A percentile compares a stretch with the other conserved stretches of the same genome.
These are phyloP conservation scores for Aphaenogaster floridana DNA, from an alignment of 1,140 invertebrate species.

Conservation along the genomic window DNA sequence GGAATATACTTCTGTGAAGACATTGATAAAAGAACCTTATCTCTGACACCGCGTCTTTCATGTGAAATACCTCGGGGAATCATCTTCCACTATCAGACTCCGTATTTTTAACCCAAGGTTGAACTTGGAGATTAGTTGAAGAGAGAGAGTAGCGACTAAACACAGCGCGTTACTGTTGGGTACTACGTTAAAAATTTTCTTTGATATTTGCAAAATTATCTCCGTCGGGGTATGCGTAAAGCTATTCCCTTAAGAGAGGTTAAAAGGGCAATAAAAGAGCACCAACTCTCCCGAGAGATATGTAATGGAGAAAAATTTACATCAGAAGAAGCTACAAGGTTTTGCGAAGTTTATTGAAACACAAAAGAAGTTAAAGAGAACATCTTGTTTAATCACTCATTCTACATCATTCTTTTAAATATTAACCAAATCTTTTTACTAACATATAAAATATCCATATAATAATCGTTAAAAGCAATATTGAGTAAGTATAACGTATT, in stretches of 20 bases:
- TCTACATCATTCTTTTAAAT: background rate
- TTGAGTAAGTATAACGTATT: background rate
- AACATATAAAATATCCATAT: background rate
- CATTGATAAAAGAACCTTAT: constrained; percentile 36
- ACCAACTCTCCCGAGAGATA: constrained; percentile 17
- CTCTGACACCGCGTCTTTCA: background rate
- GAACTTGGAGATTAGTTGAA: background rate
- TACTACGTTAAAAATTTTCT: constrained; percentile 46
- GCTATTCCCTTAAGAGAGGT: constrained; percentile 13
- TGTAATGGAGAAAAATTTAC: constrained; percentile 23
- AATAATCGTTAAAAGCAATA: constrained; percentile 6
- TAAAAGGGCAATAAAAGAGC: constrained; percentile 27
- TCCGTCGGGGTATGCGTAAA: constrained; percentile 14
- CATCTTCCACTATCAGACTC: constrained; percentile 14
- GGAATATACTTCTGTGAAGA: constrained; percentile 2
- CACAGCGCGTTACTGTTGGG: background rate
- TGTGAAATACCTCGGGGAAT: constrained; percentile 10
- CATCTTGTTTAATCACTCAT: constrained; percentile 29
- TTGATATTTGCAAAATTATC: constrained; percentile 50
- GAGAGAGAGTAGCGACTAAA: background rate
- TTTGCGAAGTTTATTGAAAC: constrained; percentile 32
- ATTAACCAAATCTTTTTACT: background rate
- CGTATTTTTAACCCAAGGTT: constrained; percentile 9
- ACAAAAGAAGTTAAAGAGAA: background rate
- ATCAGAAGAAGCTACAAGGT: background rate